These are phyloP conservation scores for Cheilinus undulatus DNA, from an alignment of 2,113 vertebrate species.

Conservation along the genomic window DNA sequence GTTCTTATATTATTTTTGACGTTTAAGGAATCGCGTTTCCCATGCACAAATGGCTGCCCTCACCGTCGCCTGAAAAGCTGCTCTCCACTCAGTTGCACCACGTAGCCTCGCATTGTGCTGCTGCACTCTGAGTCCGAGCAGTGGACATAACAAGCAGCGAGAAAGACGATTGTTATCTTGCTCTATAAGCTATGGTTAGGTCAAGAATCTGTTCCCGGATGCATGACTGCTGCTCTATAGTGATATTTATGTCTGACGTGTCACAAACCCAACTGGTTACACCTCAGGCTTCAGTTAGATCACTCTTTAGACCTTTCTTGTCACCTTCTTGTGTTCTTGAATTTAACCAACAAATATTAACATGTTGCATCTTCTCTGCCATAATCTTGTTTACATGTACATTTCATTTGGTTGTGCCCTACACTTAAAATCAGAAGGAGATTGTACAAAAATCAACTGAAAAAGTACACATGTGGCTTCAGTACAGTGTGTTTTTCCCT, in stretches of 20 bases:
- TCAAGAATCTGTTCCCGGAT: conserved; percentile 2
- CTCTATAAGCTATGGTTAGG: background rate
- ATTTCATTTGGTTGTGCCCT: conserved; percentile 6
- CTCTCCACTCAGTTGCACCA: conserved; percentile 26
- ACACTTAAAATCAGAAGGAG: too few species aligned
- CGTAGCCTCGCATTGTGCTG: conserved; percentile 13
- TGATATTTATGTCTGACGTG: conserved; percentile 11
- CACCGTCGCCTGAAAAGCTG: conserved; percentile 17
- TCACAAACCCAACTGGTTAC: background rate
- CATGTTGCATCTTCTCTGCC: background rate
- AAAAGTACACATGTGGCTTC: background rate
- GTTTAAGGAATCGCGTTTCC: background rate
- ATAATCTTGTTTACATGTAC: too few species aligned
- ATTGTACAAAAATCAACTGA: background rate
- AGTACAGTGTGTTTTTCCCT: background rate
- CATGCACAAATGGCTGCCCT: conserved; percentile 48
- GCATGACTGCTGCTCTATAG: conserved; percentile 8
- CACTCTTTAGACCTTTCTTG: background rate
- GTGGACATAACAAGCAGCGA: conserved; percentile 2
- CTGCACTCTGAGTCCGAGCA: conserved; percentile 1
- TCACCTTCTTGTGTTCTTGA: background rate
- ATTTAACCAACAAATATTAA: background rate
- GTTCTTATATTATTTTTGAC: background rate
- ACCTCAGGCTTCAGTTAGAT: background rate
- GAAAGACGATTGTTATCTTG: background rate